Base-by-base conservation (phyloP, 1,140 invertebrate species). In the Campoletis sonorensis region DNA sequence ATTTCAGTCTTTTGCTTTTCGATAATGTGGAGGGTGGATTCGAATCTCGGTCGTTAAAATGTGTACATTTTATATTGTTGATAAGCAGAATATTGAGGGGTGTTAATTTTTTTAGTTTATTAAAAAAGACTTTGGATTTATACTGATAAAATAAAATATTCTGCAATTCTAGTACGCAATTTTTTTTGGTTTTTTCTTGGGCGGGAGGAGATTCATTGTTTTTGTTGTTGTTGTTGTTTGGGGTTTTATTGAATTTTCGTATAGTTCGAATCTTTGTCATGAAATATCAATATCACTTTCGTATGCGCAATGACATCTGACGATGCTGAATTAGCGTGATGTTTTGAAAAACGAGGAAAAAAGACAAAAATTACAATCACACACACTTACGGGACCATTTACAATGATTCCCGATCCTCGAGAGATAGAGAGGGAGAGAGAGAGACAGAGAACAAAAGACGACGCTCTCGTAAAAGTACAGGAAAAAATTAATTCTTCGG, bases 1-100 rank as follows among this genome's bases (percentile, higher is more conserved):
- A 61, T 54, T 72, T 85, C 84, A 83, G 80, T 85, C 84, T 85
- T 86, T 79, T 86, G 72, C 85, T 58, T 58, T 58, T 58, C 54
- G 54, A 58, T 58, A 58, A 58, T 58, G 54, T 58, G 54, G 21
- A 58, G 54, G 54, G 4, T 58, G 54, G 54, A 58, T 83, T 81
- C 79, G 70, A 84, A 85, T 85, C 79, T 84, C 76, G 13, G 18
- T 18, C 18, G 16, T 78, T 33, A n/a, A 78, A 80, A 83, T 81
- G 79, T 61, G 79, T 61, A 58, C 33, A 37, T 75, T 45, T 79
- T 68, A 4, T 49, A 64, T 77, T 21, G 26, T 58, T 58, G 16
- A 21, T 21, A 4, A 58, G 54, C 54, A 58, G 18, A 58, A 58
- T 23, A 23, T 58, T 21, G 0, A 58, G 1, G 5, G 18, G 8